phyloP scores from a whole-genome alignment of 2,113 vertebrate species.

The Chelonoidis abingdonii region DNA sequence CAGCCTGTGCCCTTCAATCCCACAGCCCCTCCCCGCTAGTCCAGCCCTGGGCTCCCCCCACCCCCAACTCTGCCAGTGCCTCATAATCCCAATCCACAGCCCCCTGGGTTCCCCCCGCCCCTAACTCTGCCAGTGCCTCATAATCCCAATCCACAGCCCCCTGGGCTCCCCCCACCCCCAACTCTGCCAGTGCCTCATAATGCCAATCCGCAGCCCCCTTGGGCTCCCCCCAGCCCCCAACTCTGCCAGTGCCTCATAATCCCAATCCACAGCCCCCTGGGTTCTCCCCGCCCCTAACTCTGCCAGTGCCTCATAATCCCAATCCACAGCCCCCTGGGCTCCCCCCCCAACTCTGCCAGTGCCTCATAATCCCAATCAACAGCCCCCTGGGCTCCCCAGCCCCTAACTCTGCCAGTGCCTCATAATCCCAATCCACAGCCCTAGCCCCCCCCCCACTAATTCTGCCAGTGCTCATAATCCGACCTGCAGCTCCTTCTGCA shows the following conservation, averaged over 20 bases:
- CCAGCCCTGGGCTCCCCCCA: too few relatives aligned
- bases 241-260: not conserved
- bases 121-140: not conserved
- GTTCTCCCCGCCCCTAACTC: not conserved
- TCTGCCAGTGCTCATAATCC: not conserved
- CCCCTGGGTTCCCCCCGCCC: not conserved
- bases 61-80: too few relatives aligned
- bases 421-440: not conserved
- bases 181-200: not conserved
- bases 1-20: too few relatives aligned
- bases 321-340: not conserved
- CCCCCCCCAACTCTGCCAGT: not conserved
- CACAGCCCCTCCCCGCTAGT: too few relatives aligned
- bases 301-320: not conserved
- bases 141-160: too few relatives aligned
- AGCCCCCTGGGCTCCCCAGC: not conserved
- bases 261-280: not conserved
- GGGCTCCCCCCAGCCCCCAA: not conserved
- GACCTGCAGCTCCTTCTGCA: not conserved
- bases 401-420: not conserved
- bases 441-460: too few relatives aligned
- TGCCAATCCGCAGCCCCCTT: too few relatives aligned
- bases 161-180: too few relatives aligned
- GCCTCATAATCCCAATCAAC: not conserved
- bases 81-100: too few relatives aligned